Conservation (phyloP, 37 sponge, comb jelly and placozoan species). For the Aphrocallistes beatrix region DNA sequence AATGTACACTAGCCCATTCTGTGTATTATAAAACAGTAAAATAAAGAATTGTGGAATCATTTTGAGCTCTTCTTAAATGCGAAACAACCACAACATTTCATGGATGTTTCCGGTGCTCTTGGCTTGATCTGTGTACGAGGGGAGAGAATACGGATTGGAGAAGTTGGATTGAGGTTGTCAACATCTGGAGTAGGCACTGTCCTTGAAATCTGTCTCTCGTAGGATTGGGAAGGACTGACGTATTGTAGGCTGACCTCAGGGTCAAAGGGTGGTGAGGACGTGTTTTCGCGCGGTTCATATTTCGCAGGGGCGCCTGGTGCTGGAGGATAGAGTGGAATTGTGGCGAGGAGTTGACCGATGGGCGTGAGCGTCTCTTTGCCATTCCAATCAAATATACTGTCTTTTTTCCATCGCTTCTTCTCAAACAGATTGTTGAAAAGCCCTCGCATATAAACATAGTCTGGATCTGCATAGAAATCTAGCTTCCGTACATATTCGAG, state of each 20-base stretch:
- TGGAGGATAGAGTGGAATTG: neutral
- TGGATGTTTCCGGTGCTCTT: neutral
- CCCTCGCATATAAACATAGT: conserved; percentile 81
- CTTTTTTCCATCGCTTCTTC: conserved; percentile 64
- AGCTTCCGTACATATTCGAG: conserved; percentile 85
- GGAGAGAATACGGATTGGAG: neutral
- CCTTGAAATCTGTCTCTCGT: neutral
- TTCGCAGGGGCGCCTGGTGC: neutral
- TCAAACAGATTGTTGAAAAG: conserved; percentile 80
- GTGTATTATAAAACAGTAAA: conserved; percentile 11
- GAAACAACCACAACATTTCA: neutral
- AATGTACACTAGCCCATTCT: neutral
- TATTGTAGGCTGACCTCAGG: neutral
- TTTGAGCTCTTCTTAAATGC: neutral
- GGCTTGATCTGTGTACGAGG: neutral
- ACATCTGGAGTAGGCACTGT: neutral
- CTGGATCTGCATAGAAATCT: conserved; percentile 94
- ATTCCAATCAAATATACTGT: conserved; percentile 92
- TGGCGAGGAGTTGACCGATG: neutral
- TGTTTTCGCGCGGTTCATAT: neutral
- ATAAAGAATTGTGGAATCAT: neutral
- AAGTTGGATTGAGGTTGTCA: neutral
- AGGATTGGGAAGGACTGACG: neutral
- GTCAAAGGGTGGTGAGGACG: neutral
- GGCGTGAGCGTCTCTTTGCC: conserved; percentile 50